Evolutionary conservation across 64 coral and sea anemone species (phyloP).

Genomic region (Acropora tenuis): DNA sequence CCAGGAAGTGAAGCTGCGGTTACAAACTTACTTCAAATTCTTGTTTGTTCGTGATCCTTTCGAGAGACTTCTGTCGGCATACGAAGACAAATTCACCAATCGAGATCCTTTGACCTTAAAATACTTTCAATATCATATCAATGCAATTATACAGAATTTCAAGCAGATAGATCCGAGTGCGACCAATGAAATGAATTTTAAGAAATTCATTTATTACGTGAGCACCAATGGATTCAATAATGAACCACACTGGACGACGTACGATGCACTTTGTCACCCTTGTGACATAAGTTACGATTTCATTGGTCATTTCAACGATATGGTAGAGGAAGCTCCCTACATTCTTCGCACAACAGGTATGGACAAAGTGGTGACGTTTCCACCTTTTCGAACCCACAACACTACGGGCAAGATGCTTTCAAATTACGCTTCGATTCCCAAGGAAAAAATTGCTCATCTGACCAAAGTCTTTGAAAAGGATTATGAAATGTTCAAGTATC

Average conservation of each 20-base stretch:
- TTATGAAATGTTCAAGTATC: conserved; percentile 1
- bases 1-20: neutral
- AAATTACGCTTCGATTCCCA: neutral
- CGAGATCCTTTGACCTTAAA: too few relatives aligned
- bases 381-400: neutral
- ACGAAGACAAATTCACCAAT: neutral
- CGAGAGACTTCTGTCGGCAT: neutral
- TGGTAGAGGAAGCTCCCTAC: neutral
- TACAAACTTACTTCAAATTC: conserved; percentile 7
- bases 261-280: neutral
- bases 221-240: neutral
- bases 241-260: neutral
- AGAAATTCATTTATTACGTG: neutral
- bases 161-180: neutral
- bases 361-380: neutral
- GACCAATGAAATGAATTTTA: neutral
- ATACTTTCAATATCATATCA: too few relatives aligned
- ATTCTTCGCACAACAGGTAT: neutral
- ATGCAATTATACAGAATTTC: neutral
- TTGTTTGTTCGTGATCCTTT: conserved; percentile 32
- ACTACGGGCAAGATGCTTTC: neutral
- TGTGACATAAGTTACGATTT: neutral
- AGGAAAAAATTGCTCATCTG: neutral
- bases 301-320: neutral
- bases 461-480: neutral